Percentiles rank a stretch among this genome's conserved stretches.
Evolutionary conservation across 2,888 invertebrate species (phyloP).

Genomic region (Brassicogethes aeneus): DNA sequence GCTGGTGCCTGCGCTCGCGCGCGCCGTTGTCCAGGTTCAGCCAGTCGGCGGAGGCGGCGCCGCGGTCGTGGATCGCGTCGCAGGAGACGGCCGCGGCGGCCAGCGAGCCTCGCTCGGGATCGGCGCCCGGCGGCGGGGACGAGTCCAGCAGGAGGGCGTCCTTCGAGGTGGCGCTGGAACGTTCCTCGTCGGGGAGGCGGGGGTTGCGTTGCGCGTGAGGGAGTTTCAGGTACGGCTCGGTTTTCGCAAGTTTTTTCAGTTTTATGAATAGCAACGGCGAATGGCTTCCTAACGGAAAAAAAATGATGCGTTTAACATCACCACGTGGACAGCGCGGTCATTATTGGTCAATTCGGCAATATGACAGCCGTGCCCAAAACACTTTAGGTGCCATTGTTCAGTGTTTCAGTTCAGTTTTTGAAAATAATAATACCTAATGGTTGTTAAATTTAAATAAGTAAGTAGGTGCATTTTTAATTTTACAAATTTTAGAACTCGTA

Average conservation of each 20-base stretch:
- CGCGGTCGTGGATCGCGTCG: conserved; percentile 32
- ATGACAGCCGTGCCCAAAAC: too few relatives aligned
- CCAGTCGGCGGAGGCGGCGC: conserved; percentile 34
- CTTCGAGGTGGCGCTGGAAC: conserved; percentile 61
- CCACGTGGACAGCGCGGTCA: too few relatives aligned
- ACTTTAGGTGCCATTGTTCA: too few relatives aligned
- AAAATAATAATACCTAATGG: too few relatives aligned
- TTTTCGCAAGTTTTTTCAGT: conserved; percentile 24
- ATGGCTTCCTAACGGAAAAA: conserved; percentile 39
- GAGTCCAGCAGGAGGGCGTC: conserved; percentile 57
- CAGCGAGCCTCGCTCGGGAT: background rate
- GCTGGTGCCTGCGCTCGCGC: background rate
- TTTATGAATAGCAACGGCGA: conserved; percentile 51
- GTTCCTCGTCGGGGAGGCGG: conserved; percentile 56
- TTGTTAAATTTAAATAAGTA: too few relatives aligned
- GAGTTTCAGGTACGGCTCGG: conserved; percentile 28
- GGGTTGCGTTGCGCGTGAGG: conserved; percentile 8
- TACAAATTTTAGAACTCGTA: too few relatives aligned
- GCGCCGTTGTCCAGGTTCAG: background rate
- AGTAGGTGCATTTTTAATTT: too few relatives aligned
- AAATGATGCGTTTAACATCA: too few relatives aligned
- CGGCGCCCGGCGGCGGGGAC: conserved; percentile 50
- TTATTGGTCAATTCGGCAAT: too few relatives aligned
- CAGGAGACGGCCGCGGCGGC: conserved; percentile 36
- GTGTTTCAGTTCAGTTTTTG: too few relatives aligned